Evolutionary conservation across 2,113 vertebrate genomes (phyloP).

Genomic region (Neoarius graeffei): DNA sequence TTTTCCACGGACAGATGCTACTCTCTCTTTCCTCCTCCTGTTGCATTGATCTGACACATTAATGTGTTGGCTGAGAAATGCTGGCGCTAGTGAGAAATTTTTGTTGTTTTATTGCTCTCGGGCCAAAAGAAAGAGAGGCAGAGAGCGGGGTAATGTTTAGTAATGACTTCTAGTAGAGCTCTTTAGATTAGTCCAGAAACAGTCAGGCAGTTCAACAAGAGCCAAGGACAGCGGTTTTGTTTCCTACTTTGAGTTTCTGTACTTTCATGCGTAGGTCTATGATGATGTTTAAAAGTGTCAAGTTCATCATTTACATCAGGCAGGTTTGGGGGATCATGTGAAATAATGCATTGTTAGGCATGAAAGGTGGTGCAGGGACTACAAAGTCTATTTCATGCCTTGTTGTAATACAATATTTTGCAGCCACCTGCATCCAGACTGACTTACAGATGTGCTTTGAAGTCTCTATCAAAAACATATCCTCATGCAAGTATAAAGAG

Average conservation of each 20-base stretch:
- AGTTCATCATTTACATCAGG: background rate
- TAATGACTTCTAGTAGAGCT: background rate
- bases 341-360: background rate
- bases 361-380: background rate
- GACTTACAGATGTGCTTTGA: background rate
- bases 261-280: background rate
- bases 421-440: background rate
- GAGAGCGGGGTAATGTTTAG: constrained; percentile 2
- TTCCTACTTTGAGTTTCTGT: background rate
- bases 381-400: background rate
- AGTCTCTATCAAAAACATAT: background rate
- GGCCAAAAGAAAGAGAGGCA: background rate
- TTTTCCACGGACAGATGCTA: background rate
- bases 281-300: background rate
- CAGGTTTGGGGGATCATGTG: background rate
- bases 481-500: background rate
- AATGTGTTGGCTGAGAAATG: constrained; percentile 2
- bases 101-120: background rate
- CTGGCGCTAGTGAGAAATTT: background rate
- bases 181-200: constrained; percentile 18
- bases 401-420: background rate
- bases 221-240: background rate
- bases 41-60: background rate
- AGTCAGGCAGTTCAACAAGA: background rate
- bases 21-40: background rate